Conservation (phyloP, 2,888 invertebrate genomes). For the Erebia ligea region DNA sequence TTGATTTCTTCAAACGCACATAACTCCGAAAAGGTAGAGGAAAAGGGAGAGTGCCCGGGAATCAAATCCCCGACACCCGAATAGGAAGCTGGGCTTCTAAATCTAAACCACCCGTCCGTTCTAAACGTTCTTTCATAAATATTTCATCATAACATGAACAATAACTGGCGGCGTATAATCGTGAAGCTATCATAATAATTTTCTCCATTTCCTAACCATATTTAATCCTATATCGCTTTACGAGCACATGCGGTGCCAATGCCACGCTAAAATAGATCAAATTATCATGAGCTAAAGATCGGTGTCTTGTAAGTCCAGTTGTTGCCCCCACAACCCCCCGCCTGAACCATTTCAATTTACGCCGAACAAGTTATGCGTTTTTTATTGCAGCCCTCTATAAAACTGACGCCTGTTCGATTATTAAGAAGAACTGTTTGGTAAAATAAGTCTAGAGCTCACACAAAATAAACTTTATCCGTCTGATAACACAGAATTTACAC, state of each 20-base stretch:
- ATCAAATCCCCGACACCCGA: too few species aligned
- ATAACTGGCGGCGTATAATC: conserved; percentile 28
- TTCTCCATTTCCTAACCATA: conserved; percentile 45
- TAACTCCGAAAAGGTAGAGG: too few species aligned
- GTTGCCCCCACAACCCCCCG: conserved; percentile 52
- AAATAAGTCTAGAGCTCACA: conserved; percentile 29
- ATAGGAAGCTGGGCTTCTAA: too few species aligned
- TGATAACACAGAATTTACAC: background rate
- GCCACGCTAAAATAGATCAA: conserved; percentile 50
- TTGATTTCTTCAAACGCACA: too few species aligned
- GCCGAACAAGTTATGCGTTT: conserved; percentile 73
- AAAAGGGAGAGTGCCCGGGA: too few species aligned
- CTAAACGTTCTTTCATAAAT: conserved; percentile 19
- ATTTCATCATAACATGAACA: conserved; percentile 37
- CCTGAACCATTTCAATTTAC: conserved; percentile 71
- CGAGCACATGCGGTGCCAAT: conserved; percentile 42
- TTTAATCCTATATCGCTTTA: conserved; percentile 63
- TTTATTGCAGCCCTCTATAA: conserved; percentile 75
- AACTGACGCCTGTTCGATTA: conserved; percentile 64
- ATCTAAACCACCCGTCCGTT: background rate
- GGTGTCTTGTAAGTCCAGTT: conserved; percentile 39
- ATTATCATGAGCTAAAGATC: conserved; percentile 43
- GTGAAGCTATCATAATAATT: conserved; percentile 44
- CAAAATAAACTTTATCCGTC: conserved; percentile 2
- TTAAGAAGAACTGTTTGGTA: conserved; percentile 47